Conservation (phyloP, 2,888 invertebrate species). For the Clivina fossor region DNA sequence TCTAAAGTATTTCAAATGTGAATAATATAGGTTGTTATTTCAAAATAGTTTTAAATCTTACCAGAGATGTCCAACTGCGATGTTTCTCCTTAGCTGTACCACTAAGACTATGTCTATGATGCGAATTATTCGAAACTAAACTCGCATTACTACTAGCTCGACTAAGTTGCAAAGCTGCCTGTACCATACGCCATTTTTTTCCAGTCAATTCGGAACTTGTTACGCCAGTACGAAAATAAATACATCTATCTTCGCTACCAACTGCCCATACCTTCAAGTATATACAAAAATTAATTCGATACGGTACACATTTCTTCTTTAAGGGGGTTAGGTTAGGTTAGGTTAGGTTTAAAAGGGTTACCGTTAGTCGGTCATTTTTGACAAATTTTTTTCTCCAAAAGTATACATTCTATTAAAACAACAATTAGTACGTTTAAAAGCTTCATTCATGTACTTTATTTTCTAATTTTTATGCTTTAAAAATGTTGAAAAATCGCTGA, state of each 20-base stretch:
- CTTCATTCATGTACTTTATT: no score
- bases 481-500: no score
- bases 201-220: slow-evolving; percentile 76
- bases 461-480: no score
- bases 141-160: slow-evolving; percentile 80
- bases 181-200: slow-evolving; percentile 81
- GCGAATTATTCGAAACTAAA: slow-evolving; percentile 51
- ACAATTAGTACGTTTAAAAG: no score
- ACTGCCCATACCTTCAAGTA: slow-evolving; percentile 73
- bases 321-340: no score
- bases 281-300: slow-evolving; percentile 15
- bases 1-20: background rate
- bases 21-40: background rate
- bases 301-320: no score
- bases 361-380: no score
- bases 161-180: slow-evolving; percentile 80
- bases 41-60: slow-evolving; percentile 44
- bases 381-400: no score
- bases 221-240: slow-evolving; percentile 80
- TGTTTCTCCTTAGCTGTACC: slow-evolving; percentile 58
- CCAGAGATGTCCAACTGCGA: slow-evolving; percentile 68
- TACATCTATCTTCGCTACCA: slow-evolving; percentile 76
- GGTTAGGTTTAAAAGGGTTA: no score
- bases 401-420: no score
- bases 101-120: slow-evolving; percentile 53